Evolutionary conservation across 2,888 invertebrate genomes (phyloP).

Genomic region (Artemia sinica): DNA sequence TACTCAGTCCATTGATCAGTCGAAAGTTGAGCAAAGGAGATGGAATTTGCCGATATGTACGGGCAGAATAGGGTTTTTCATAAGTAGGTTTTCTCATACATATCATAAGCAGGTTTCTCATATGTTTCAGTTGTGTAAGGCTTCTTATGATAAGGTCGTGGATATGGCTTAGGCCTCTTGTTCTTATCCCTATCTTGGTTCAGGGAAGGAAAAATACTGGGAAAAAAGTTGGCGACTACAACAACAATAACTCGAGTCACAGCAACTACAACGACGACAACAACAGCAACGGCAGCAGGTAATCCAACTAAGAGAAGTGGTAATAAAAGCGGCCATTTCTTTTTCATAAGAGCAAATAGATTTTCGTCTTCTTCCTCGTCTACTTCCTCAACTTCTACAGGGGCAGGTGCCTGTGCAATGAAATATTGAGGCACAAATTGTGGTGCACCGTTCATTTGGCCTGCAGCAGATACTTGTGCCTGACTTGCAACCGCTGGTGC

Average conservation of each 20-base stretch:
- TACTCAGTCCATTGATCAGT: background rate
- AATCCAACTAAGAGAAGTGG: conserved; percentile 16
- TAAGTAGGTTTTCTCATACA: background rate
- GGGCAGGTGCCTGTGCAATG: background rate
- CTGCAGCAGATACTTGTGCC: too few relatives aligned
- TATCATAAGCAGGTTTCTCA: background rate
- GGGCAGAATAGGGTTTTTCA: conserved; percentile 1
- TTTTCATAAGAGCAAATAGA: background rate
- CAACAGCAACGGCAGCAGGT: conserved; percentile 16
- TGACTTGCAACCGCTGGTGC: too few relatives aligned
- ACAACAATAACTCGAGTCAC: conserved; percentile 18
- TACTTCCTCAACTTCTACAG: background rate
- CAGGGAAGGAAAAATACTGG: conserved; percentile 19
- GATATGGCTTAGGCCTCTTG: background rate
- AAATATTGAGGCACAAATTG: too few relatives aligned
- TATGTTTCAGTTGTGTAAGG: too few relatives aligned
- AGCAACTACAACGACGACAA: conserved; percentile 20
- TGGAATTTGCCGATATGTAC: background rate
- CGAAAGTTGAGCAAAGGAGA: background rate
- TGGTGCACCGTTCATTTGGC: too few relatives aligned
- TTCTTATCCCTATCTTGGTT: background rate
- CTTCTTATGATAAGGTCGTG: too few relatives aligned
- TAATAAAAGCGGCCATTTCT: conserved; percentile 18
- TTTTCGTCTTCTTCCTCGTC: conserved; percentile 6
- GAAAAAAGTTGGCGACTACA: conserved; percentile 17